phyloP scores from a whole-genome alignment of 2,888 invertebrate genomes.

The Formica aserva region DNA sequence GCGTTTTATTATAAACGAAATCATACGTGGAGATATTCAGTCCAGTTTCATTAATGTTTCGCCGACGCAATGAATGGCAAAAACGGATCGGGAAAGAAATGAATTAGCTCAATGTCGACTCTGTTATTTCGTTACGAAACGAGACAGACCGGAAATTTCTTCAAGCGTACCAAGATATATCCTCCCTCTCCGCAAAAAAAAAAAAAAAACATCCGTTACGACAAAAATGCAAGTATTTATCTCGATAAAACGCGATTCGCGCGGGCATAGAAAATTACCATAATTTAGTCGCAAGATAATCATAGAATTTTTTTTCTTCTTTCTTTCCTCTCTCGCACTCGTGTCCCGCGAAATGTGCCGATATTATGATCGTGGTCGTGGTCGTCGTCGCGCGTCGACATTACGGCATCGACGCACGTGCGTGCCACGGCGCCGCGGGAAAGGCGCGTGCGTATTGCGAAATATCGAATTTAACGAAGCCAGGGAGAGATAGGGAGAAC shows the following conservation, averaged over 20 bases:
- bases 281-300: constrained; percentile 65
- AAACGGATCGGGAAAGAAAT: constrained; percentile 8
- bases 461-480: constrained; percentile 78
- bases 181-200: constrained; percentile 16
- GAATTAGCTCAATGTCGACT: constrained; percentile 34
- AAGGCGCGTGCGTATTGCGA: constrained; percentile 77
- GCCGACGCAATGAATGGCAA: neutral
- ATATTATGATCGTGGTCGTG: constrained; percentile 20
- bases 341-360: neutral
- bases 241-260: constrained; percentile 53
- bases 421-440: constrained; percentile 73
- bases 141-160: neutral
- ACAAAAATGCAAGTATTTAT: constrained; percentile 61
- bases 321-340: neutral
- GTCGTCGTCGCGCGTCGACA: constrained; percentile 23
- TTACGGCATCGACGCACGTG: constrained; percentile 75
- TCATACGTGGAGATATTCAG: neutral
- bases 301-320: constrained; percentile 55
- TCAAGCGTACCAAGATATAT: constrained; percentile 20
- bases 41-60: neutral
- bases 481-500: constrained; percentile 64
- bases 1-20: neutral
- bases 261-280: constrained; percentile 62
- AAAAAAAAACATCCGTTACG: constrained; percentile 25
- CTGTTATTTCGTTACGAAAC: constrained; percentile 37